Base-by-base conservation (phyloP, 2,888 invertebrate genomes). In the Hypena proboscidalis region DNA sequence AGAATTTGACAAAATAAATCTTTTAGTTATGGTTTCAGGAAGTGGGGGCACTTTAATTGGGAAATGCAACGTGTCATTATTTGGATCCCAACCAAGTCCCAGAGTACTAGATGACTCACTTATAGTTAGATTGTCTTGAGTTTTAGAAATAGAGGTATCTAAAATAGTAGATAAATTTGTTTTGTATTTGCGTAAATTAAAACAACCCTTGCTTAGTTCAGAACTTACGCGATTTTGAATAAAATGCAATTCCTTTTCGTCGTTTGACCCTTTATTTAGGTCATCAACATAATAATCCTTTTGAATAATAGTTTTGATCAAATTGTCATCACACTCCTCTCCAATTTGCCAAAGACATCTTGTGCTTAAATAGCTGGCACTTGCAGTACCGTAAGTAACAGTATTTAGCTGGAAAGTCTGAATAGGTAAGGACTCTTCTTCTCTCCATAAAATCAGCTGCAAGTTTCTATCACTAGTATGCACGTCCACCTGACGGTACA, bases 401-500 rank as follows among this genome's bases (percentile, higher is more conserved):
- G 26, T 26, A 13, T 26, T 26, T 6, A 26, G 2, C 11, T 7
- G 7, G 6, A 26, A 2, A 6, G 26, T 13, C 8, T 26, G 11
- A 2, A 3, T 13, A 6, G 11, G 3, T 26, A 4, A 1, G 7
- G 10, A n/a, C n/a, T n/a, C n/a, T n/a, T n/a, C n/a, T n/a, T n/a
- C n/a, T n/a, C n/a, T n/a, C n/a, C n/a, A n/a, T n/a, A n/a, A n/a
- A 5, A 4, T 26, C 26, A 26, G 26, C 5, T 11, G 10, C 13
- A 26, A 10, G 6, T 13, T 8, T 7, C 11, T 5, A 17, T 15
- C 10, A n/a, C n/a, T n/a, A n/a, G n/a, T n/a, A 5, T 3, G 5
- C 3, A 17, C 17, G 3, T 9, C 2, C 0, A 59, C 49, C 15
- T 58, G 53, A 0, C 61, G 44, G 8, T 58, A 67, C 57, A 63